A percentile compares a stretch with the other conserved stretches of the same genome.
phyloP scores from a whole-genome alignment of 2,888 invertebrate genomes.

The Pandemis cinnamomeana region DNA sequence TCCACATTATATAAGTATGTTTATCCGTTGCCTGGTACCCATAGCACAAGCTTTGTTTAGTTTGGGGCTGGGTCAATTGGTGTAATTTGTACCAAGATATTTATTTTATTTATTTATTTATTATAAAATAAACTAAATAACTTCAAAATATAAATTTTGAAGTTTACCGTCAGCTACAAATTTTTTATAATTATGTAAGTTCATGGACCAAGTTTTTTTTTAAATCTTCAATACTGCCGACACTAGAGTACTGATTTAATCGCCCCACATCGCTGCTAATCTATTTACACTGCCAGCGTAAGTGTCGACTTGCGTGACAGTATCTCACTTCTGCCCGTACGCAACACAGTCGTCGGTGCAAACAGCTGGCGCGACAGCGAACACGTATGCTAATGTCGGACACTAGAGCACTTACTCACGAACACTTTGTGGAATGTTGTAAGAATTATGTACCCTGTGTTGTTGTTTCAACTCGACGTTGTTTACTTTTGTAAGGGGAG shows the following conservation, averaged over 20 bases:
- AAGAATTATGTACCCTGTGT: neutral
- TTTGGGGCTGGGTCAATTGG: too few species aligned
- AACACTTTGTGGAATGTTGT: conserved; percentile 9
- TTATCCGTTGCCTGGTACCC: too few species aligned
- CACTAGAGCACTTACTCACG: conserved; percentile 17
- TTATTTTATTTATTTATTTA: too few species aligned
- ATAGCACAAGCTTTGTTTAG: too few species aligned
- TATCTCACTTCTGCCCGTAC: neutral
- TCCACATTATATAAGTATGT: too few species aligned
- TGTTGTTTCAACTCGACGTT: neutral
- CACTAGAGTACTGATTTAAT: neutral
- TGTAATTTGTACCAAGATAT: too few species aligned
- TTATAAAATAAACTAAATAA: too few species aligned
- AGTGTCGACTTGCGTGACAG: conserved; percentile 32
- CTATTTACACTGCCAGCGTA: neutral
- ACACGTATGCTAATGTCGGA: conserved; percentile 31
- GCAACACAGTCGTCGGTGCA: conserved; percentile 28
- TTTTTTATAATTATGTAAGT: too few species aligned
- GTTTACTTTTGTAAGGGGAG: neutral
- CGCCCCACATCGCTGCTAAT: neutral
- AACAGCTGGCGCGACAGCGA: conserved; percentile 23
- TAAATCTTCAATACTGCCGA: neutral
- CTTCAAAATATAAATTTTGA: too few species aligned
- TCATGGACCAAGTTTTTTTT: neutral
- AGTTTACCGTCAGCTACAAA: too few species aligned